Evolutionary conservation across 2,113 vertebrate species (phyloP), one percentile per base, ranked within the genome.

Genomic region (Origma solitaria): DNA sequence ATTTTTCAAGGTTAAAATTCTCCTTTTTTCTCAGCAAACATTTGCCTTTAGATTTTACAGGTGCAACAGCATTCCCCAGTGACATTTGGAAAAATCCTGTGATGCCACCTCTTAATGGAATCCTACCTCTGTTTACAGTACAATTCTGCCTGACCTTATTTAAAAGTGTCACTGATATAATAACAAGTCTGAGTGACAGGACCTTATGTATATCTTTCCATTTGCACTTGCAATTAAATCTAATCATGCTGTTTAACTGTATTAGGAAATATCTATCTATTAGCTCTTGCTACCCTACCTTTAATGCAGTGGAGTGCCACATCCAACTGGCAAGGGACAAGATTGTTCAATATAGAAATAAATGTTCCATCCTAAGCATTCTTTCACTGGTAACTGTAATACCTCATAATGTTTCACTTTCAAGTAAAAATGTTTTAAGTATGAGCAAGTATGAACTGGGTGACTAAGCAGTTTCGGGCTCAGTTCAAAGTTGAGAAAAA

Each of bases 21-120:
- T 66, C 81, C 9, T 7, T 60, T 87, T 35, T 64, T 49, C 25
- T 84, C 12, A n/a, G 11, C 3, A 77, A 86, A 64, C 38, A 68
- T 58, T 68, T 73, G 3, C 15, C 9, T 72, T 69, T 78, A 58
- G 15, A 64, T 73, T 72, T 70, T 35, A 25, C 4, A 49, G 12
- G 13, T 68, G 5, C 2, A 75, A 37, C 10, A 56, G 15, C 11
- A 62, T 56, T 81, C 8, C 14, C 12, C 21, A 28, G 45, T 10
- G 19, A 76, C 1, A 0, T 57, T n/a, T 61, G 17, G 7, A 21
- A 77, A 88, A 88, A 84, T 56, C 25, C 16, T 50, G 7, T 0
- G 0, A n/a, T 6, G 1, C 6, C 4, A 21, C 6, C 0, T 3
- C 10, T 47, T 37, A 70, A 51, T 47, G 24, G 45, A 65, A 40